phyloP scores from a whole-genome alignment of 2,113 vertebrate species.

The Struthio camelus region DNA sequence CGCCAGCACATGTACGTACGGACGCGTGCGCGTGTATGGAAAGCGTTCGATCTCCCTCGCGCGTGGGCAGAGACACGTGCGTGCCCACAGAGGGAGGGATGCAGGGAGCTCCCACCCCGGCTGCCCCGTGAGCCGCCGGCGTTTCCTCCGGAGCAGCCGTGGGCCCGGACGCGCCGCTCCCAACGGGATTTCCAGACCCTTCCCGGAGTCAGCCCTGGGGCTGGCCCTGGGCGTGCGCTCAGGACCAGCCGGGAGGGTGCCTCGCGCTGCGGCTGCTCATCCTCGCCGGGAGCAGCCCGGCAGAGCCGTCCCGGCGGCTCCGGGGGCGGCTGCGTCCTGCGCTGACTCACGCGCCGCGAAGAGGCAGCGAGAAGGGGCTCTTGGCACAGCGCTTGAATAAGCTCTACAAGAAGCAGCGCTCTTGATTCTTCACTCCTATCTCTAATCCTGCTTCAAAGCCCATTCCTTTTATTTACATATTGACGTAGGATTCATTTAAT shows the following conservation, averaged over 20 bases:
- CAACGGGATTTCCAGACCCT: not conserved
- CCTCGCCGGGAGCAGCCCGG: too few relatives aligned
- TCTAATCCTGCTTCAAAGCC: slow-evolving; percentile 52
- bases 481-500: slow-evolving; percentile 47
- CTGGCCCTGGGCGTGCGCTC: too few relatives aligned
- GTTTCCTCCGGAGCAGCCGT: too few relatives aligned
- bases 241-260: too few relatives aligned
- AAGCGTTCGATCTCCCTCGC: rapidly evolving
- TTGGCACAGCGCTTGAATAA: not conserved
- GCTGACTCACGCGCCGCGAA: not conserved
- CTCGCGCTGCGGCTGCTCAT: too few relatives aligned
- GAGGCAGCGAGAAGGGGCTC: rapidly evolving
- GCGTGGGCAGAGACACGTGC: rapidly evolving
- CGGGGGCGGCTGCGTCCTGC: too few relatives aligned
- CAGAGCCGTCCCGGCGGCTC: too few relatives aligned
- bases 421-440: not conserved
- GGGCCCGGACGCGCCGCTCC: too few relatives aligned
- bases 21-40: rapidly evolving
- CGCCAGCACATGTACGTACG: rapidly evolving
- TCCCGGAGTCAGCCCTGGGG: too few relatives aligned
- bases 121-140: too few relatives aligned
- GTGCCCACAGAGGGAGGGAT: rapidly evolving
- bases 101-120: too few relatives aligned
- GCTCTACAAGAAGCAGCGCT: not conserved
- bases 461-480: slow-evolving; percentile 41